Conservation (phyloP, 2,797 vertebrate species). For the Poecile montanus region DNA sequence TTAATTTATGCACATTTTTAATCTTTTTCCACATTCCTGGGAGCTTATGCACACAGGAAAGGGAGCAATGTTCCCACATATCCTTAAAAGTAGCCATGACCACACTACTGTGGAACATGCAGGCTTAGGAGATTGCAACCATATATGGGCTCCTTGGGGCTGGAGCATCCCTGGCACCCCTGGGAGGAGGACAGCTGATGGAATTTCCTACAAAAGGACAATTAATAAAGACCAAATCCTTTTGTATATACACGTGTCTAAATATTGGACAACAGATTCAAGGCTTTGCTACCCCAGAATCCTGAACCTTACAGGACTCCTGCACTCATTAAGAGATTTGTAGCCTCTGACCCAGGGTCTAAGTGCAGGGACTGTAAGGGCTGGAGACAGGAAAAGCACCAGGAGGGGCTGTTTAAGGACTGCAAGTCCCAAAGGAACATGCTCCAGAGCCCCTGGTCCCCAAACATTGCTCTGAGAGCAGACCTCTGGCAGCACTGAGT, state of each 20-base stretch:
- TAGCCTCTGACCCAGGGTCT: not conserved
- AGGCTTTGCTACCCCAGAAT: not conserved
- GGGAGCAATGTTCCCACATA: constrained; percentile 43
- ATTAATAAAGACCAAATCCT: constrained; percentile 58
- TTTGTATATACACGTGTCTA: constrained; percentile 53
- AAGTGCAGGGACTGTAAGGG: not conserved
- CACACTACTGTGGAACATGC: not conserved
- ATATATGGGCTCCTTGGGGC: constrained; percentile 69
- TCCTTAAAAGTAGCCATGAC: constrained; percentile 65
- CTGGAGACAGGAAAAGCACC: not conserved
- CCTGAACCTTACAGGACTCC: not conserved
- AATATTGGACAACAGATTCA: constrained; percentile 53
- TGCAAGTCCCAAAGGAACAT: not conserved
- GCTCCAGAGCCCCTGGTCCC: not conserved
- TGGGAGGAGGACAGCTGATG: constrained; percentile 37
- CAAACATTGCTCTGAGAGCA: not conserved
- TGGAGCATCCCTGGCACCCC: constrained; percentile 58
- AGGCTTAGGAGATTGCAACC: constrained; percentile 57
- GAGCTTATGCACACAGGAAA: constrained; percentile 34
- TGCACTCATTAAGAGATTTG: not conserved
- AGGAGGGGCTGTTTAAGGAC: not conserved
- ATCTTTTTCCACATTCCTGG: constrained; percentile 33
- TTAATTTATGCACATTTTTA: not conserved
- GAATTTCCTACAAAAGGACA: constrained; percentile 60
- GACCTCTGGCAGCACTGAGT: not conserved